Percentiles rank a stretch among this genome's conserved stretches.
These are phyloP conservation scores for Strigamia maritima DNA, from an alignment of 2,888 invertebrate genomes.

Conservation along the genomic window DNA sequence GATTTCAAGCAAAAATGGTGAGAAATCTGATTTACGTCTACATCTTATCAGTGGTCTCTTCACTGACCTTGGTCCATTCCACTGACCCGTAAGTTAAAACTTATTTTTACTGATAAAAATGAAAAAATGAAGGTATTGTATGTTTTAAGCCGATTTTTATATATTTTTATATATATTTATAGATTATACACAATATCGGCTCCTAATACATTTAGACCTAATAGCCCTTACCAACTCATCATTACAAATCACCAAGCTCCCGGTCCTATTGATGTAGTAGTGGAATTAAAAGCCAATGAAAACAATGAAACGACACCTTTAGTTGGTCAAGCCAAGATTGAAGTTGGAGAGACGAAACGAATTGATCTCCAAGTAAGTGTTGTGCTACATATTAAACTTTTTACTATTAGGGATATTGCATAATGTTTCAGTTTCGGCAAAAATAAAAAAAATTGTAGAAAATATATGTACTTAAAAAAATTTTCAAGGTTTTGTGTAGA, in stretches of 20 bases:
- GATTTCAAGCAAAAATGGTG: neutral
- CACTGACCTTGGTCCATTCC: slow-evolving; percentile 10
- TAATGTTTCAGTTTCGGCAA: too few species aligned
- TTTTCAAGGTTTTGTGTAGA: too few species aligned
- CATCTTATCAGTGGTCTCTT: neutral
- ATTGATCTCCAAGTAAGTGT: slow-evolving; percentile 65
- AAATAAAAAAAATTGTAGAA: too few species aligned
- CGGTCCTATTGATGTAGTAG: slow-evolving; percentile 35
- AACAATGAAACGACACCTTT: slow-evolving; percentile 63
- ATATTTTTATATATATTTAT: neutral
- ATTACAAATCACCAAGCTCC: slow-evolving; percentile 55
- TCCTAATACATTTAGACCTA: slow-evolving; percentile 73
- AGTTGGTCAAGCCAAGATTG: slow-evolving; percentile 68
- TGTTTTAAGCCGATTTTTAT: slow-evolving; percentile 31
- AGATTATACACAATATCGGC: slow-evolving; percentile 71
- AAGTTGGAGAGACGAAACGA: slow-evolving; percentile 66
- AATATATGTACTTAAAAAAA: too few species aligned
- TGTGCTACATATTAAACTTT: neutral
- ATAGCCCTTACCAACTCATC: slow-evolving; percentile 78
- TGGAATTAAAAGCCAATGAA: neutral
- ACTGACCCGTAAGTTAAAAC: neutral
- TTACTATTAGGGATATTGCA: neutral
- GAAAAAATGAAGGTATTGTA: neutral
- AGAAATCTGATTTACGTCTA: neutral
- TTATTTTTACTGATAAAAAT: neutral